Evolutionary conservation across 2,888 invertebrate species (phyloP).

Genomic region (Osedax fenrisi): DNA sequence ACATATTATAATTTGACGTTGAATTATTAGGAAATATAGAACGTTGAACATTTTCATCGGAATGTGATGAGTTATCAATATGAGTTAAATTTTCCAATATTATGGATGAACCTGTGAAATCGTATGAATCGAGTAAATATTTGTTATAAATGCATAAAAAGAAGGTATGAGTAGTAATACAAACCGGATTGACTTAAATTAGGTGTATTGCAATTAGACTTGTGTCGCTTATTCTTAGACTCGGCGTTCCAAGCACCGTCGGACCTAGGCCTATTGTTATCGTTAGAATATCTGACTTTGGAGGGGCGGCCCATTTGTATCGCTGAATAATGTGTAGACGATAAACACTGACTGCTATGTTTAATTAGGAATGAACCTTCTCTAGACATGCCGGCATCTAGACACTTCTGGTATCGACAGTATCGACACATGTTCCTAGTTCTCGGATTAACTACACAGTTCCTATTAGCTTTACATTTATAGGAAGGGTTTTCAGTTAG

Average conservation of each 20-base stretch:
- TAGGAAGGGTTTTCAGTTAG: constrained; percentile 31
- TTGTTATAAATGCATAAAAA: too few species aligned
- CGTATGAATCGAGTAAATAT: too few species aligned
- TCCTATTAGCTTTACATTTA: constrained; percentile 25
- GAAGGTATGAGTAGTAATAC: too few species aligned
- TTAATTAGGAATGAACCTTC: too few species aligned
- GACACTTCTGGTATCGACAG: constrained; percentile 34
- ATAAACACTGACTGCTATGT: too few species aligned
- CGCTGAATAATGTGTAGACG: constrained; percentile 32
- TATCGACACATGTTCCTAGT: constrained; percentile 32
- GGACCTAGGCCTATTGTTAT: neutral
- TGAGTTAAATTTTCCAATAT: too few species aligned
- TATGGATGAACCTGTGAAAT: too few species aligned
- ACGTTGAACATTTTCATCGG: neutral
- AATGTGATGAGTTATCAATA: too few species aligned
- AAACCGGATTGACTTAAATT: too few species aligned
- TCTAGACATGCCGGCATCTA: constrained; percentile 32
- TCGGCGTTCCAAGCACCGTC: neutral
- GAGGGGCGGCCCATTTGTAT: constrained; percentile 36
- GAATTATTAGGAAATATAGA: neutral
- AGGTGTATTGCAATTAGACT: too few species aligned
- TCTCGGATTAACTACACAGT: constrained; percentile 32
- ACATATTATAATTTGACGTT: neutral
- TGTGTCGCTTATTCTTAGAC: neutral
- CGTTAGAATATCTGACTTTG: constrained; percentile 26